Conservation (phyloP, 2,888 invertebrate species). For the Caenorhabditis plicata region DNA sequence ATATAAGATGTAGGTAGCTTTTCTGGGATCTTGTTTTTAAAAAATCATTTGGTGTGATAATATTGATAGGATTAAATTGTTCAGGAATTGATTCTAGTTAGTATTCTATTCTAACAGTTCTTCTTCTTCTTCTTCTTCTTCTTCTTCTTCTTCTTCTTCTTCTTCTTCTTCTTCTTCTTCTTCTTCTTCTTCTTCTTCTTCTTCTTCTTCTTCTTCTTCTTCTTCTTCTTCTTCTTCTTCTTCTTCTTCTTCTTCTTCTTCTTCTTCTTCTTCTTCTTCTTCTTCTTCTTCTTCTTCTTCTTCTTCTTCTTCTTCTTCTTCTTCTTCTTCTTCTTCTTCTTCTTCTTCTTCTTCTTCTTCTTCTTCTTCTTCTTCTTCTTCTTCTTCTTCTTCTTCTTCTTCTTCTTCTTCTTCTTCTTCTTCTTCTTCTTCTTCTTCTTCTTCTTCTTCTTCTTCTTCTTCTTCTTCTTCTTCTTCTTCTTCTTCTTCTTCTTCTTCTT, state of each 20-base stretch:
- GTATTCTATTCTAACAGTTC: neutral
- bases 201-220: slow-evolving; percentile 2
- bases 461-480: neutral
- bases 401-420: slow-evolving; percentile 2
- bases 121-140: neutral
- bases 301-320: slow-evolving; percentile 5
- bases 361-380: slow-evolving; percentile 4
- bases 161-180: slow-evolving; percentile 7
- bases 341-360: slow-evolving; percentile 5
- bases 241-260: slow-evolving; percentile 13
- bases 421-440: too few relatives aligned
- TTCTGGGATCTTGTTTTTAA: too few relatives aligned
- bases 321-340: neutral
- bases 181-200: slow-evolving; percentile 1
- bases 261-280: slow-evolving; percentile 3
- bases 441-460: too few relatives aligned
- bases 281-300: slow-evolving; percentile 1
- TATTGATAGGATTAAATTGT: too few relatives aligned
- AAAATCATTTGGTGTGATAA: too few relatives aligned
- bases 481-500: neutral
- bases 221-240: slow-evolving; percentile 4
- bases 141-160: neutral
- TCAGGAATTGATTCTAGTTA: too few relatives aligned
- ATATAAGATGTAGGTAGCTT: too few relatives aligned
- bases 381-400: slow-evolving; percentile 1